Conservation (phyloP, 2,113 vertebrate species). For the Percina caprodes region DNA sequence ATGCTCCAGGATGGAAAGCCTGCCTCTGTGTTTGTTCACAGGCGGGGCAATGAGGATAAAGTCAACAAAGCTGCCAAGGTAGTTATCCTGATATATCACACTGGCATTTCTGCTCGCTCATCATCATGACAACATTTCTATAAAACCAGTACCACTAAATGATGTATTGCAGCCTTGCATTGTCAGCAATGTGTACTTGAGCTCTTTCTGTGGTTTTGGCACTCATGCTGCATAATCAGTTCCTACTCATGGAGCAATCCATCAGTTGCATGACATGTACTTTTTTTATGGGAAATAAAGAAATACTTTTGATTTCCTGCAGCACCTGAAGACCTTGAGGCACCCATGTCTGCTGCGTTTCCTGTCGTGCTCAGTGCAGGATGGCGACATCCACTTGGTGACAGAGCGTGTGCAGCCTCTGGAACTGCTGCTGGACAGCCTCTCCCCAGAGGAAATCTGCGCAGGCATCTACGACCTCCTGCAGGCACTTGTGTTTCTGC, state of each 20-base stretch:
- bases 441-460: slow-evolving; percentile 92
- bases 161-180: background rate
- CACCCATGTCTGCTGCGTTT: slow-evolving; percentile 96
- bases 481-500: slow-evolving; percentile 93
- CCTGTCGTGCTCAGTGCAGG: slow-evolving; percentile 93
- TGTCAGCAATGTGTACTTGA: background rate
- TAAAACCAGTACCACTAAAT: background rate
- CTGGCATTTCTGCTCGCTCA: background rate
- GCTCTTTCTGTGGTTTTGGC: background rate
- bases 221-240: background rate
- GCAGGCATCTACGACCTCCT: slow-evolving; percentile 95
- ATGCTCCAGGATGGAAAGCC: slow-evolving; percentile 88
- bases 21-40: slow-evolving; percentile 95
- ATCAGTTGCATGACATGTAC: background rate
- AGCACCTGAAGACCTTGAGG: slow-evolving; percentile 97
- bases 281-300: background rate
- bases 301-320: slow-evolving; percentile 42
- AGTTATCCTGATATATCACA: background rate
- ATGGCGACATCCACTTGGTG: slow-evolving; percentile 92
- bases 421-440: slow-evolving; percentile 84
- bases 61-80: slow-evolving; percentile 96
- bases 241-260: background rate
- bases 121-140: background rate
- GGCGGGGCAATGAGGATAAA: slow-evolving; percentile 90
- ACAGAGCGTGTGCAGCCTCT: slow-evolving; percentile 94